Base-by-base conservation (phyloP, 2,888 invertebrate genomes). In the Drosophila nr. medialis region DNA sequence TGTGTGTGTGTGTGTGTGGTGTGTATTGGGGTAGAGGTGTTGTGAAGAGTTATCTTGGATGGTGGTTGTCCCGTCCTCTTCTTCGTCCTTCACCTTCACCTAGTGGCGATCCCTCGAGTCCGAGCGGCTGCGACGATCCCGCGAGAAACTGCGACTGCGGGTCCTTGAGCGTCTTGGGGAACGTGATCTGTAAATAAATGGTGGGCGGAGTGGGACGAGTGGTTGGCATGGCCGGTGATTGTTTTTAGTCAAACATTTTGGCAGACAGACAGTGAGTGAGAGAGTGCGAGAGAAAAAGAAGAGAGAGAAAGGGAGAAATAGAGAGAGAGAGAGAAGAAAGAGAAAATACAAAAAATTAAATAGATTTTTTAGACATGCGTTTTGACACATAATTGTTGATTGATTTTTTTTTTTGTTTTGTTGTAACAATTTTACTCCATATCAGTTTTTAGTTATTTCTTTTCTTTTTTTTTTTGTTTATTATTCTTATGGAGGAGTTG, bases 101-200 rank as follows among this genome's bases (percentile, higher is more conserved):
- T 93, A 94, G 87, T 94, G 94, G 64, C 94, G 94, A 90, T 94
- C 94, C 80, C 94, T 93, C 30, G 94, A 94, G 85, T 94, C 94
- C 60, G 94, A 94, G 80, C 94, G 93, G 91, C 94, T 94, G 77
- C 94, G 93, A 80, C 94, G 93, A 88, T 94, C 94, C 72, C 94
- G 92, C 80, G 94, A 94, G 81, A 94, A 93, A 80, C 94, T 94
- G 75, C 94, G 92, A 51, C 94, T 94, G 75, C 94, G 93, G 74
- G 94, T 92, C 71, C 93, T 88, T 4, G 93, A 91, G 24, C 93
- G 92, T 59, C 93, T 85, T 58, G 93, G 93, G 4, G 93, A 93
- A 36, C 93, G 92, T 63, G 93, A 93, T 88, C 93, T 93, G 91
- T 61, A 92, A 92, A 64, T 74, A 90, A 58, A 81, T 53, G 59